Conservation (phyloP, 2,888 invertebrate species). For the Troglohyphantes excavatus region DNA sequence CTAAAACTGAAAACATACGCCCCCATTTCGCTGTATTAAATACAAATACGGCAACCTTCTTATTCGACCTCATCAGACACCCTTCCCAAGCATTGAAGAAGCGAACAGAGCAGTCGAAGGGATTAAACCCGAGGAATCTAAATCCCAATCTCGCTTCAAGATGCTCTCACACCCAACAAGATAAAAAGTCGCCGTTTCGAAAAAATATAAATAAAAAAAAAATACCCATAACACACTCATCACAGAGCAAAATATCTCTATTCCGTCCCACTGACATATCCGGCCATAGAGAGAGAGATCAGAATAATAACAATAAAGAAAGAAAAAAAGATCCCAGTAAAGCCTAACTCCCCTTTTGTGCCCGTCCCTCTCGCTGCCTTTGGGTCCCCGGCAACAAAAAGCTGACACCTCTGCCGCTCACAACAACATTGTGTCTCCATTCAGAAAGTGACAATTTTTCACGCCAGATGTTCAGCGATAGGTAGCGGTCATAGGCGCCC, state of each 20-base stretch:
- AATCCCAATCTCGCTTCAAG: constrained; percentile 24
- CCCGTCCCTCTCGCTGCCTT: constrained; percentile 27
- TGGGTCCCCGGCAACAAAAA: constrained; percentile 11
- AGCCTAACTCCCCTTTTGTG: constrained; percentile 74
- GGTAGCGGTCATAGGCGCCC: constrained; percentile 64
- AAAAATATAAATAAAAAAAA: background rate
- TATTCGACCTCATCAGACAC: no score
- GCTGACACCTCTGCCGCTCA: constrained; percentile 74
- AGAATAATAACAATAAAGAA: constrained; percentile 14
- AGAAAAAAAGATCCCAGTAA: background rate
- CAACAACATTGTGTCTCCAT: constrained; percentile 68
- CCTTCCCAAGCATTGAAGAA: constrained; percentile 18
- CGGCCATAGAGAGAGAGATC: constrained; percentile 27
- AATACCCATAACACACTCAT: constrained; percentile 73
- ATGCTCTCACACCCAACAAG: constrained; percentile 39
- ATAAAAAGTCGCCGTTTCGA: constrained; percentile 57
- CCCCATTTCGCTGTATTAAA: no score
- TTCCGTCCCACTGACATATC: constrained; percentile 71
- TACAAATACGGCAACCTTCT: no score
- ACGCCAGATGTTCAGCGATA: constrained; percentile 77
- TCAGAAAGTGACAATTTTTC: constrained; percentile 78
- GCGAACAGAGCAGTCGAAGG: constrained; percentile 19
- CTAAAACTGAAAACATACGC: no score
- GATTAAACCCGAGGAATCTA: constrained; percentile 45
- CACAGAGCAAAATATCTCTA: constrained; percentile 74